Conservation (phyloP, 2,797 vertebrate genomes). For the Cryptoblepharus egeriae region DNA sequence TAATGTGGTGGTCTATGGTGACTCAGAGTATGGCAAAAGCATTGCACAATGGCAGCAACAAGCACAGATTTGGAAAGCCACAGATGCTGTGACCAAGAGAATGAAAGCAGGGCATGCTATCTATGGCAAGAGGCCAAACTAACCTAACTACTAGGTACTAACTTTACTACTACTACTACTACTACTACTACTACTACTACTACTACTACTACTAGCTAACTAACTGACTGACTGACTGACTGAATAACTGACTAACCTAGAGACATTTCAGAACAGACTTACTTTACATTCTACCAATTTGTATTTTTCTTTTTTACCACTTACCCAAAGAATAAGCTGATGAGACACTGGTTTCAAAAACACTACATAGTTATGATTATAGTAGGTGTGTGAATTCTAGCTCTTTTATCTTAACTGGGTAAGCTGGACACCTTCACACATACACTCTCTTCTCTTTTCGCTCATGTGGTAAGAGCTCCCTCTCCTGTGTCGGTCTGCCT, state of each 20-base stretch:
- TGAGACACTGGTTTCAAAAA: no score
- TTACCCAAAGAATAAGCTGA: background rate
- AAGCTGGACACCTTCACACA: background rate
- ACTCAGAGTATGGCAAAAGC: background rate
- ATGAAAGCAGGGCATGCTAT: background rate
- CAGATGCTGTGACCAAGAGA: background rate
- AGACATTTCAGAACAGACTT: background rate
- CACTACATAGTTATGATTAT: background rate
- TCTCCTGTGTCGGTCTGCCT: conserved; percentile 1
- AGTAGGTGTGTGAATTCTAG: background rate
- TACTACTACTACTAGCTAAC: no score
- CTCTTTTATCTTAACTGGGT: background rate
- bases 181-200: no score
- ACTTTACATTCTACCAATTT: background rate
- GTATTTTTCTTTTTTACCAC: background rate
- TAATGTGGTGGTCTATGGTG: background rate
- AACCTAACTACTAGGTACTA: background rate
- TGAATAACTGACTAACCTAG: no score
- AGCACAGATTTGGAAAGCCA: background rate
- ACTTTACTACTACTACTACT: no score
- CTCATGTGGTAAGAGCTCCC: conserved; percentile 22
- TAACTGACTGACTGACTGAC: no score
- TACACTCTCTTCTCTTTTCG: background rate
- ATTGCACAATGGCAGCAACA: background rate
- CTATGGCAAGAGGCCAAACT: background rate